Evolutionary conservation across 2,113 vertebrate species (phyloP).

Genomic region (Pipa parva): DNA sequence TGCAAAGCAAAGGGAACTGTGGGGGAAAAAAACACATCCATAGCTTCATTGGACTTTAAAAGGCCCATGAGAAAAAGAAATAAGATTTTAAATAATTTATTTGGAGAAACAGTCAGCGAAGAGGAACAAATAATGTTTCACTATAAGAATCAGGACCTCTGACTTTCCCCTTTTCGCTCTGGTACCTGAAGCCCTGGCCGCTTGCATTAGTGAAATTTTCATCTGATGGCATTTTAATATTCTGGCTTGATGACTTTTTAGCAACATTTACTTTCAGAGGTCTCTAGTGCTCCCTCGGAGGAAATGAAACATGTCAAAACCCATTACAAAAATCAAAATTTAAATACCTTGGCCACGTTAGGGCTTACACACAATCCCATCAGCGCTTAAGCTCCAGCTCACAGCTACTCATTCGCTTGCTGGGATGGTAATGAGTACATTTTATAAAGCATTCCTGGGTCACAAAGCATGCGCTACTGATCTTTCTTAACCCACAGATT

Average conservation of each 20-base stretch:
- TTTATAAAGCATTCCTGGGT: conserved; percentile 98
- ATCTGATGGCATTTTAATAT: conserved; percentile 99
- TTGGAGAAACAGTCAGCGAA: conserved; percentile 95
- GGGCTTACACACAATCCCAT: conserved; percentile 90
- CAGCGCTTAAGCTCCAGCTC: conserved; percentile 83
- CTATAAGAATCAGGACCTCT: conserved; percentile 87
- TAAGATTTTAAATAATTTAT: conserved; percentile 99
- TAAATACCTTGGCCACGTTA: conserved; percentile 98
- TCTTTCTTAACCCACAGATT: conserved; percentile 97
- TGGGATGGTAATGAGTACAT: conserved; percentile 94
- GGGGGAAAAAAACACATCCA: conserved; percentile 34
- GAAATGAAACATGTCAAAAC: conserved; percentile 99
- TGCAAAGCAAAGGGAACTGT: conserved; percentile 15
- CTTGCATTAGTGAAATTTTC: conserved; percentile 99
- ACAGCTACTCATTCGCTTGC: conserved; percentile 93
- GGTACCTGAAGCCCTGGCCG: conserved; percentile 91
- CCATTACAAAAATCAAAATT: conserved; percentile 99
- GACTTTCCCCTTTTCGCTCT: conserved; percentile 72
- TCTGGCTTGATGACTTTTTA: conserved; percentile 99
- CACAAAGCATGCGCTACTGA: conserved; percentile 94
- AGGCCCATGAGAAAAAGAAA: conserved; percentile 79
- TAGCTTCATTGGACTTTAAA: conserved; percentile 77
- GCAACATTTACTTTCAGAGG: conserved; percentile 99
- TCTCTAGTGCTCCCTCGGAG: conserved; percentile 93
- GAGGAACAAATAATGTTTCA: conserved; percentile 99